Evolutionary conservation across 1,140 invertebrate species (phyloP).

Genomic region (Antheraea mylitta): DNA sequence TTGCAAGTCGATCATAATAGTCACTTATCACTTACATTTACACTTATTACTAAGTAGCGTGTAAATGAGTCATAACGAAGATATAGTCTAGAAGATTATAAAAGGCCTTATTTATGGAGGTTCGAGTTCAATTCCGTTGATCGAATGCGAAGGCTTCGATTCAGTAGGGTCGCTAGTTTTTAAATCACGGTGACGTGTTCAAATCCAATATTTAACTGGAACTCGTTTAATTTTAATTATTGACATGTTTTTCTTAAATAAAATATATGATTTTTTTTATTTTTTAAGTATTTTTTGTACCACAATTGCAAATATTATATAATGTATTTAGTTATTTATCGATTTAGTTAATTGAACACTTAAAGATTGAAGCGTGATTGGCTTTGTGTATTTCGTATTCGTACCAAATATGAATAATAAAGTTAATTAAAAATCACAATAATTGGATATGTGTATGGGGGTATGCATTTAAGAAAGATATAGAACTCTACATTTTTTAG

Average conservation of each 20-base stretch:
- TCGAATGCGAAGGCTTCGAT: conserved; percentile 25
- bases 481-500: no score
- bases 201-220: neutral
- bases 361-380: conserved; percentile 46
- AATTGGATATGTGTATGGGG: no score
- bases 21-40: no score
- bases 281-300: neutral
- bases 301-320: neutral
- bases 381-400: neutral
- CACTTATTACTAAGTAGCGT: no score
- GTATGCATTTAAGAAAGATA: no score
- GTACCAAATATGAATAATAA: neutral
- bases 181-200: conserved; percentile 9
- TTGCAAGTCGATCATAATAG: no score
- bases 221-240: neutral
- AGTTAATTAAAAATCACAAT: no score
- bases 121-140: conserved; percentile 17
- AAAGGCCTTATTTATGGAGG: conserved; percentile 63
- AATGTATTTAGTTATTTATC: neutral
- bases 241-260: conserved; percentile 17
- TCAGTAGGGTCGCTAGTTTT: conserved; percentile 66
- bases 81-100: conserved; percentile 21
- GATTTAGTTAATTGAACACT: conserved; percentile 19
- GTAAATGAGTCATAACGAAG: no score
- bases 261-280: conserved; percentile 13